These are phyloP conservation scores for Hymenopus coronatus DNA, from an alignment of 2,888 invertebrate genomes.

Conservation along the genomic window DNA sequence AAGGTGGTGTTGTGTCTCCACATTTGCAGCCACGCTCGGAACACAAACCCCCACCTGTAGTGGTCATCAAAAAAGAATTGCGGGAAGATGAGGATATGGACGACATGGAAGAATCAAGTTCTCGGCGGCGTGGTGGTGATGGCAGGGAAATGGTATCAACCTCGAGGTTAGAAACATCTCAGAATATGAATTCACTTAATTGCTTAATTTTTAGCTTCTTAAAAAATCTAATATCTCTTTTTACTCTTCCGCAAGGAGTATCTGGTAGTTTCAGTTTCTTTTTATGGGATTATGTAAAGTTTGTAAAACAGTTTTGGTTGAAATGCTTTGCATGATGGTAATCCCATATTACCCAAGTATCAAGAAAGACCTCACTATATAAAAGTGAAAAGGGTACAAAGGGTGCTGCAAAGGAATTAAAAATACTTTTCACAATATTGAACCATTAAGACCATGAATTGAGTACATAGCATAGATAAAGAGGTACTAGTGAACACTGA, in stretches of 20 bases:
- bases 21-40: slow-evolving; percentile 67
- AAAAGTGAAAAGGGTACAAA: too few species aligned
- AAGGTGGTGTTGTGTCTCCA: slow-evolving; percentile 54
- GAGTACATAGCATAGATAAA: too few species aligned
- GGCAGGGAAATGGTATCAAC: slow-evolving; percentile 65
- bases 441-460: too few species aligned
- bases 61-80: slow-evolving; percentile 82
- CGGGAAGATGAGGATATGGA: slow-evolving; percentile 69
- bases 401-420: too few species aligned
- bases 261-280: too few species aligned
- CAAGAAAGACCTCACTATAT: too few species aligned
- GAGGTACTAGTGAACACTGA: too few species aligned
- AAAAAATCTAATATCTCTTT: neutral
- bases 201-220: neutral
- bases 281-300: too few species aligned
- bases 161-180: slow-evolving; percentile 25
- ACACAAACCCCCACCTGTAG: slow-evolving; percentile 86
- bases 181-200: neutral
- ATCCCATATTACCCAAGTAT: too few species aligned
- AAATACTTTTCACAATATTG: too few species aligned
- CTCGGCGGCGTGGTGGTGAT: slow-evolving; percentile 62
- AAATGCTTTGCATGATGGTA: too few species aligned
- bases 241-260: neutral
- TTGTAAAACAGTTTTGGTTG: too few species aligned
- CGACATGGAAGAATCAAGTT: slow-evolving; percentile 32